phyloP scores from a whole-genome alignment of 2,113 vertebrate genomes.

The Leptobrachium leishanense region DNA sequence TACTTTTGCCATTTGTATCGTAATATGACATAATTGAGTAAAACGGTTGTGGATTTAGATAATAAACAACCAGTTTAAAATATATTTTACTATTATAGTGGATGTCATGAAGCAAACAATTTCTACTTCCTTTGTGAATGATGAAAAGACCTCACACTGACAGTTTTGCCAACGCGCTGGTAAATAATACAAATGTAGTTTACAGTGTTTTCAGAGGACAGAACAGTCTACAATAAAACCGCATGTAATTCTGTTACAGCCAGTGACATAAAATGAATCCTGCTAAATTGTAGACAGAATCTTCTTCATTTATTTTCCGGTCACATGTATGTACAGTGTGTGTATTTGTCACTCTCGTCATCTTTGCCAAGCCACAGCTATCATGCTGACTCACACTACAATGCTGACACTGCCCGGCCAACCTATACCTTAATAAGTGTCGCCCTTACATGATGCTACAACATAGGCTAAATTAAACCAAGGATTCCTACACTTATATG shows the following conservation, averaged over 20 bases:
- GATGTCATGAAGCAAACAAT: slow-evolving; percentile 15
- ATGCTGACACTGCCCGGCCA: too few relatives aligned
- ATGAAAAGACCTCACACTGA: slow-evolving; percentile 59
- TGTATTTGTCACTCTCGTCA: too few relatives aligned
- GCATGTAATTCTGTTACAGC: slow-evolving; percentile 59
- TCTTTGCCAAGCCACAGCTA: too few relatives aligned
- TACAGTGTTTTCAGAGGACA: slow-evolving; percentile 47
- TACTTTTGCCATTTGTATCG: too few relatives aligned
- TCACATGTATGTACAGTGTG: too few relatives aligned
- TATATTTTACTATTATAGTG: neutral
- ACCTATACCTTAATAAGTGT: too few relatives aligned
- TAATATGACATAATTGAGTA: too few relatives aligned
- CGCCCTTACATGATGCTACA: too few relatives aligned
- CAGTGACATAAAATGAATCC: slow-evolving; percentile 60
- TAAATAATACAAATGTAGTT: slow-evolving; percentile 66
- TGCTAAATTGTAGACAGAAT: slow-evolving; percentile 54
- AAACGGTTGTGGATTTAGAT: neutral
- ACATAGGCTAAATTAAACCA: too few relatives aligned
- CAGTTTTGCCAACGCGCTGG: slow-evolving; percentile 56
- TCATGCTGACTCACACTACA: too few relatives aligned
- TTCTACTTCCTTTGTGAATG: slow-evolving; percentile 36
- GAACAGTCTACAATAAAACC: slow-evolving; percentile 55
- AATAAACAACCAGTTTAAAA: neutral
- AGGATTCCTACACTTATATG: too few relatives aligned
- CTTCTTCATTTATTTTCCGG: slow-evolving; percentile 53